phyloP scores from a whole-genome alignment of 2,797 vertebrate genomes.

The Rhinatrema bivittatum region DNA sequence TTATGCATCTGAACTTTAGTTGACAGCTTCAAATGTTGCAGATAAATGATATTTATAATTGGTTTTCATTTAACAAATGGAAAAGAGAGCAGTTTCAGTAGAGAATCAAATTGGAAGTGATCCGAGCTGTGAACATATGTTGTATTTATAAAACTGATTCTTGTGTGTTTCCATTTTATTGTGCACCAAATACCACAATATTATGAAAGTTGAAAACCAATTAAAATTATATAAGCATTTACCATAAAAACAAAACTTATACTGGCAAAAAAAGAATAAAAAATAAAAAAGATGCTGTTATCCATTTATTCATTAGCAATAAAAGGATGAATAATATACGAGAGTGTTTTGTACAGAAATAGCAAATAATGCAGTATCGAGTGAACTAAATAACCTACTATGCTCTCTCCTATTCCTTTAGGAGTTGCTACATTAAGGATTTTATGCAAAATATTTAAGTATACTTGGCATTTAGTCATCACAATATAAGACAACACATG shows the following conservation, averaged over 20 bases:
- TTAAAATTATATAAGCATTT: background rate
- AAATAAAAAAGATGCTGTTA: background rate
- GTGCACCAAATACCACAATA: background rate
- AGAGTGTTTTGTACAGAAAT: background rate
- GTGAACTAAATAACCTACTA: no score
- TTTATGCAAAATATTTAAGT: no score
- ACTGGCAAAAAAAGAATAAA: conserved; percentile 6
- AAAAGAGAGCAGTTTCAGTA: conserved; percentile 13
- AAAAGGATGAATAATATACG: no score
- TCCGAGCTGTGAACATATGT: conserved; percentile 14
- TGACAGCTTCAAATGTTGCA: no score
- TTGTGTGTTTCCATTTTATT: conserved; percentile 10
- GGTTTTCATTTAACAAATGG: conserved; percentile 1
- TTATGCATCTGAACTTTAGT: no score
- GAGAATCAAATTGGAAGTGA: conserved; percentile 3
- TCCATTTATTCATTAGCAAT: no score
- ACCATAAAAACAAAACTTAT: background rate
- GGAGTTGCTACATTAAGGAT: no score
- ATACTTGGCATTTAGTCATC: no score
- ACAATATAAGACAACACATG: no score
- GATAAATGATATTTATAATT: no score
- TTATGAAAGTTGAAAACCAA: background rate
- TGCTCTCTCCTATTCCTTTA: no score
- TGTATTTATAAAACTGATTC: conserved; percentile 13
- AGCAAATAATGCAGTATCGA: no score